Evolutionary conservation across 2,888 invertebrate species (phyloP).

Genomic region (Lymantria monacha): DNA sequence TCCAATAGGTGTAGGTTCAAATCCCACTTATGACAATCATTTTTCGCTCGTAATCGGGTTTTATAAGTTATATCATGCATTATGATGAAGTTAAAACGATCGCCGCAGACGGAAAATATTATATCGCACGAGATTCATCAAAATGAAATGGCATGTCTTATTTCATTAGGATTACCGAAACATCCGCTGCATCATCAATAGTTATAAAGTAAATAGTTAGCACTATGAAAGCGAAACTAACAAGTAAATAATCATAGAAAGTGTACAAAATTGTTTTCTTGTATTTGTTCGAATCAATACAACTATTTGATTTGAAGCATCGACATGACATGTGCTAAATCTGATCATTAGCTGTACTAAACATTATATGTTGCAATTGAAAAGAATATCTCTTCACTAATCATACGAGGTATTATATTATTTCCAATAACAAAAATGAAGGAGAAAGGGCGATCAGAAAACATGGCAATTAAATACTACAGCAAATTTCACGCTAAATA

Average conservation of each 20-base stretch:
- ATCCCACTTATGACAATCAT: too few relatives aligned
- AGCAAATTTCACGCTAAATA: too few relatives aligned
- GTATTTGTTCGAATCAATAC: constrained; percentile 40
- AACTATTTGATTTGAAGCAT: constrained; percentile 21
- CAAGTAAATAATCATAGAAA: constrained; percentile 67
- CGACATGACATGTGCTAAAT: constrained; percentile 13
- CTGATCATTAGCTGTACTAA: constrained; percentile 12
- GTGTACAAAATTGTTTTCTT: constrained; percentile 65
- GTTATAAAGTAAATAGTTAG: constrained; percentile 53
- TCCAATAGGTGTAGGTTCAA: too few relatives aligned
- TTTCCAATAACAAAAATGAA: neutral
- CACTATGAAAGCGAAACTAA: constrained; percentile 71
- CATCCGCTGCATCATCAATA: constrained; percentile 46
- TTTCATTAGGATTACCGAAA: constrained; percentile 28
- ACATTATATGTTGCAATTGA: constrained; percentile 2
- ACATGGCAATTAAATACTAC: neutral
- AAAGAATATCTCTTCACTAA: constrained; percentile 1
- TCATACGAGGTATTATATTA: too few relatives aligned
- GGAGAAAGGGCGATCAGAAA: neutral
- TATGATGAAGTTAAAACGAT: too few relatives aligned
- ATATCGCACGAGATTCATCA: too few relatives aligned
- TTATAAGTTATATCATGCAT: too few relatives aligned
- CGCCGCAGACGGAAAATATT: too few relatives aligned
- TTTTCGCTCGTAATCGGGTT: too few relatives aligned
- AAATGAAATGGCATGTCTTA: constrained; percentile 17